Evolutionary conservation across 2,888 invertebrate species (phyloP), one percentile per base, ranked within the genome.

Genomic region (Conchocele bisecta): DNA sequence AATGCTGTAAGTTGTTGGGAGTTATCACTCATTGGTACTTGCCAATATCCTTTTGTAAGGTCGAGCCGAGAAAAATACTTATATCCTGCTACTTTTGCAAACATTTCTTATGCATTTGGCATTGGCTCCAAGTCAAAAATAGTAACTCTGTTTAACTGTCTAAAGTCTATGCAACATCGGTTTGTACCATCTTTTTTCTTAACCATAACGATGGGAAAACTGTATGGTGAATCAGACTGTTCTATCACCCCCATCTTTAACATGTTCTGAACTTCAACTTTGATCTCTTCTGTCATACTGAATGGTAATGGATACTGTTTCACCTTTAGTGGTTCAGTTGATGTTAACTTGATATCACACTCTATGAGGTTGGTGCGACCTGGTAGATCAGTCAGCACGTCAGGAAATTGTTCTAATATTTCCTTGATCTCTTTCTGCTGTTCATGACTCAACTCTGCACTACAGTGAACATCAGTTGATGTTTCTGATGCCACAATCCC

Each of bases 101-200:
- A 75, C 0, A 82, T 58, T 22, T 59, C 46, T 7, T 77, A 79
- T 0, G 63, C 22, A 31, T 64, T 56, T n/a, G 59, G 63, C 61
- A 80, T 64, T 11, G 77, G 77, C 51, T 76, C 82, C 0, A 66
- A 48, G 26, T 75, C 76, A 61, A 77, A 79, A 7, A 69, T 51
- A 1, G 67, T 75, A 2, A 75, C 57, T 22, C 48, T 39, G 56
- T 83, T 83, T 6, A 79, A 29, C 22, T 59, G 56, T 5, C 77
- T 50, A 46, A 60, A 79, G 46, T 79, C 71, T 15, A 78, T 46
- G 39, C 70, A 70, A 13, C 71, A 59, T 31, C 79, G 31, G 15
- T 56, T 63, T 13, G 59, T 41, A 2, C 77, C 77, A 68, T 79
- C 74, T 24, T 41, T 39, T 37, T 79, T 79, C 42, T 63, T 58